These are phyloP conservation scores for Aphidoletes aphidimyza DNA, from an alignment of 2,888 invertebrate species.

Conservation along the genomic window DNA sequence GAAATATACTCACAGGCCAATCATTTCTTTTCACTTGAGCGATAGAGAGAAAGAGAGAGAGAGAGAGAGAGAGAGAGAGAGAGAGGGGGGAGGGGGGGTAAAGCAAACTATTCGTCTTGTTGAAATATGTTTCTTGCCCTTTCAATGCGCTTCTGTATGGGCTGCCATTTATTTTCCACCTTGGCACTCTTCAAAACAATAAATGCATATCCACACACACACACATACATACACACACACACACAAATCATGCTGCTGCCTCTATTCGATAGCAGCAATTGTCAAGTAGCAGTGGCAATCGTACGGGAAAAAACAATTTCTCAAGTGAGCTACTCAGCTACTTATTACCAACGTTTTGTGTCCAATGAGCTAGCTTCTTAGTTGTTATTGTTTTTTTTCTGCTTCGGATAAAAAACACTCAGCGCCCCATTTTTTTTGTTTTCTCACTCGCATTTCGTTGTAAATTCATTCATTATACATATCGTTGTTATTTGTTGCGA, in stretches of 20 bases:
- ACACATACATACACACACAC: background rate
- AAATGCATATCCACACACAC: background rate
- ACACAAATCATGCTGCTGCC: background rate
- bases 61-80: background rate
- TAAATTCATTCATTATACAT: slow-evolving; percentile 28
- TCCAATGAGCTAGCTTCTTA: slow-evolving; percentile 36
- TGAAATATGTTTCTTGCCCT: slow-evolving; percentile 1
- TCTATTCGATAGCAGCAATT: background rate
- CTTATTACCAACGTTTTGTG: slow-evolving; percentile 52
- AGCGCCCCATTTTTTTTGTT: background rate
- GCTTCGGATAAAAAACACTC: slow-evolving; percentile 21
- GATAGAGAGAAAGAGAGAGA: background rate
- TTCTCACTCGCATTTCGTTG: background rate
- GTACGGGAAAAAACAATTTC: slow-evolving; percentile 47
- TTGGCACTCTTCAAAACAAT: background rate
- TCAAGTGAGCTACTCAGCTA: slow-evolving; percentile 39
- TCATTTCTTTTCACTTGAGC: background rate
- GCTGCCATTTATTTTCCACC: background rate
- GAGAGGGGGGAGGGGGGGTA: background rate
- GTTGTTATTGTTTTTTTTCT: no score
- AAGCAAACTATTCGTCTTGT: no score
- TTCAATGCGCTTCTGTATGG: background rate
- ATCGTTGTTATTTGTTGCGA: slow-evolving; percentile 19
- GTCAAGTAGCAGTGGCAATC: slow-evolving; percentile 20
- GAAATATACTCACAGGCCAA: no score